Percentiles rank a stretch among this genome's conserved stretches.
phyloP scores from a whole-genome alignment of 2,797 vertebrate genomes.

The Onychomys torridus region DNA sequence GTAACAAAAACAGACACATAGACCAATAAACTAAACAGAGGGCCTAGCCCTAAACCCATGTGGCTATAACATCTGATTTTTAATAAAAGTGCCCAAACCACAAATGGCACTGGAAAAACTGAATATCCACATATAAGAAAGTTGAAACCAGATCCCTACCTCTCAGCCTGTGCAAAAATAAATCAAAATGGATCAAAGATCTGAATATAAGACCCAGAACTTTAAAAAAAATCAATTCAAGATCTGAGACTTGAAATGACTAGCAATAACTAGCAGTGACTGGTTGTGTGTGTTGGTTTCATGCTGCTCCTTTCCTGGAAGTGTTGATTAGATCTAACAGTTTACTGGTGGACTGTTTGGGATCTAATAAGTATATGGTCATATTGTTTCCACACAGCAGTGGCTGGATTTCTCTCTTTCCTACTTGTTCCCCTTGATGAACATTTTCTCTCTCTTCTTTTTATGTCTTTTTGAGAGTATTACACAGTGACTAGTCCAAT shows the following conservation, averaged over 20 bases:
- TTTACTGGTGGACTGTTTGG: background rate
- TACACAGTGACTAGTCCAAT: background rate
- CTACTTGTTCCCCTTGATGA: background rate
- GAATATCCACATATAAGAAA: background rate
- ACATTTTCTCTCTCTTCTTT: background rate
- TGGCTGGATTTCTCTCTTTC: background rate
- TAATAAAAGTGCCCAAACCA: background rate
- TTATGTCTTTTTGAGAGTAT: background rate
- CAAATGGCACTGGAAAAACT: background rate
- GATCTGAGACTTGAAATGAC: background rate
- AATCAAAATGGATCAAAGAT: background rate
- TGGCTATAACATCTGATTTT: background rate
- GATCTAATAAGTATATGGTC: background rate
- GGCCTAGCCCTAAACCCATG: background rate
- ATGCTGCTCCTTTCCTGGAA: background rate
- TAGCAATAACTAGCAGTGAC: background rate
- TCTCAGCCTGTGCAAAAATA: background rate
- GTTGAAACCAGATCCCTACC: background rate
- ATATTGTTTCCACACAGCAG: background rate
- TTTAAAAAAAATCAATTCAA: background rate
- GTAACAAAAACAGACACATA: background rate
- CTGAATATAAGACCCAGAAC: background rate
- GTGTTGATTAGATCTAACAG: too few species aligned
- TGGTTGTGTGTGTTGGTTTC: background rate
- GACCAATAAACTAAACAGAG: background rate